phyloP scores from a whole-genome alignment of 2,797 vertebrate species.

The Sebastes minor region DNA sequence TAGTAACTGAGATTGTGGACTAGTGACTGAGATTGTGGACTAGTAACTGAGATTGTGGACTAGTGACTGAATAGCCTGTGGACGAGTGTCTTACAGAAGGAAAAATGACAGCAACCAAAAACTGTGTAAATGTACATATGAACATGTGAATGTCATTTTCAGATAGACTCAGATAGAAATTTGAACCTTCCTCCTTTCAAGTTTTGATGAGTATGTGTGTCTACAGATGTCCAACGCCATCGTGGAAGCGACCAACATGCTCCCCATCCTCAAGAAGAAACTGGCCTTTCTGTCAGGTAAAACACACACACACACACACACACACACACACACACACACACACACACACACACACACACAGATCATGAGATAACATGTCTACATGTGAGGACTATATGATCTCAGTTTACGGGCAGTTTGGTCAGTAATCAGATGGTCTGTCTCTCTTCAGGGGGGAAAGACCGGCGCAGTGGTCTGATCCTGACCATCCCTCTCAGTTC shows the following conservation, averaged over 20 bases:
- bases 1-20: not conserved
- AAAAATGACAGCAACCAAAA: not conserved
- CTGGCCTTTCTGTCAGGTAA: constrained; percentile 97
- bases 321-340: not conserved
- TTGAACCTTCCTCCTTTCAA: not conserved
- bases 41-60: too few species aligned
- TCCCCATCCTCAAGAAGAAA: constrained; percentile 95
- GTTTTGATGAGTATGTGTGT: not conserved
- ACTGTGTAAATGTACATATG: not conserved
- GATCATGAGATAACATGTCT: not conserved
- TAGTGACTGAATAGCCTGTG: not conserved
- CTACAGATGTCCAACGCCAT: constrained; percentile 66
- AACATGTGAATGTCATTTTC: not conserved
- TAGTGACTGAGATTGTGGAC: not conserved
- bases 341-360: not conserved
- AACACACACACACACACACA: not conserved
- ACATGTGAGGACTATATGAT: not conserved
- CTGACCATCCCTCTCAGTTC: constrained; percentile 96
- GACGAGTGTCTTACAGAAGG: not conserved
- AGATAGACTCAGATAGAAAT: too few species aligned
- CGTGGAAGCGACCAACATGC: constrained; percentile 94
- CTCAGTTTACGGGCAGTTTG: not conserved
- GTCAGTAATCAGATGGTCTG: not conserved
- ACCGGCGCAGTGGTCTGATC: constrained; percentile 97
- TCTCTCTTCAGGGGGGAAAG: constrained; percentile 89